Evolutionary conservation across 2,888 invertebrate genomes (phyloP), one percentile per base, ranked within the genome.

Genomic region (Mesorhabditis belari): DNA sequence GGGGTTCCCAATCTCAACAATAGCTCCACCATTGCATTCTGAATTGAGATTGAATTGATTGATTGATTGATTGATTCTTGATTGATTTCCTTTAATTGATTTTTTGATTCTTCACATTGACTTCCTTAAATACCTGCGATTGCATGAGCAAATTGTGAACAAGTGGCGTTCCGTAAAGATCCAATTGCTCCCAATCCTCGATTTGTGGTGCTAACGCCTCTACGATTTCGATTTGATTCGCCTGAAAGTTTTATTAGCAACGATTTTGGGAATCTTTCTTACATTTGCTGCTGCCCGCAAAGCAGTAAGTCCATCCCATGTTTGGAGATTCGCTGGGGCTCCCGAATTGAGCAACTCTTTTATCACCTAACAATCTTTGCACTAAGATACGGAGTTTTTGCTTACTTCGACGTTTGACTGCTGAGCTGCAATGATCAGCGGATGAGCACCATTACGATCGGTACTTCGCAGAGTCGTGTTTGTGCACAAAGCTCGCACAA

Each of bases 301-400:
- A 3, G 84, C 80, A 2, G 83, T 83, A 81, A 90, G 90, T 50
- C 92, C 92, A 80, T 92, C 92, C 74, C 92, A 91, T 12, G 69
- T 66, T 6, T 66, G 66, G 12, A 60, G 58, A 29, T 69, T 66
- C 3, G 66, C 61, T 0, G 58, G 49, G 17, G 70, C 69, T n/a
- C 86, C 86, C 82, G 89, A 88, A 63, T 88, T 87, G 65, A 90
- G 87, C 17, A 91, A 81, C 26, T 90, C 85, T 52, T 87, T 82
- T 67, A 87, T 60, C 26, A 67, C 63, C 59, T 64, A 19, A 25
- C 6, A 29, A 4, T 54, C 17, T 17, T 54, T 12, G n/a, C 24
- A 58, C 53, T 19, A 12, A 21, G 44, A 17, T 12, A 49, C 9
- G 12, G 24, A 44, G 24, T 44, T 21, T 17, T 44, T 9, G 19